Base-by-base conservation (phyloP, 2,113 vertebrate species). In the Syngnathoides biaculeatus region DNA sequence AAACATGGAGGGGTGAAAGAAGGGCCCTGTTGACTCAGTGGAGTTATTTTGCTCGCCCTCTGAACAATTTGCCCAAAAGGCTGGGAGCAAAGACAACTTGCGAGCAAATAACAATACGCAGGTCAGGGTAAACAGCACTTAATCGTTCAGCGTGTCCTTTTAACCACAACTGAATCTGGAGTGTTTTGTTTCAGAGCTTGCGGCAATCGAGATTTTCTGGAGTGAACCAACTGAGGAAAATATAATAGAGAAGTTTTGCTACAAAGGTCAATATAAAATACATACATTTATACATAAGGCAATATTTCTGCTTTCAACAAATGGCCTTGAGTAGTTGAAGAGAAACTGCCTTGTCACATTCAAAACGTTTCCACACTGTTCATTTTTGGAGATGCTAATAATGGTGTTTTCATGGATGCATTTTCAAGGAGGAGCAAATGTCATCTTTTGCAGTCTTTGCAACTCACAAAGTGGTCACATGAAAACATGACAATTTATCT, bases 121-220 rank as follows among this genome's bases (percentile, higher is more conserved):
- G 50, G 47, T 22, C 30, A 15, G 20, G 50, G 60, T 35, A 53
- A 22, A 45, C 73, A 45, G 4, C 59, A 67, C 45, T 77, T 61
- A 48, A 30, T 24, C 42, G 43, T 67, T 73, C 69, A 53, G 59
- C 2, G 8, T 48, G 3, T 38, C 5, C 39, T 43, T 47, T 5
- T 14, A 71, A 63, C 65, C 65, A 78, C 60, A 9, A 6, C 53
- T 71, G 56, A 69, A 69, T 69, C 77, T 61, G 60, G 47, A 39
- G 65, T 62, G 79, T 75, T 78, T 78, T 62, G n/a, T 64, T 63
- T 65, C 43, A 20, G n/a, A 19, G 26, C 62, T 56, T 0, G 4
- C 68, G 67, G 62, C 71, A 80, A 75, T 83, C 69, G 57, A 62
- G 50, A 60, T 27, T 40, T 67, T 67, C 35, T 74, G 61, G 70